phyloP scores from a whole-genome alignment of 2,113 vertebrate genomes.

The Pseudorectes ferrugineus region DNA sequence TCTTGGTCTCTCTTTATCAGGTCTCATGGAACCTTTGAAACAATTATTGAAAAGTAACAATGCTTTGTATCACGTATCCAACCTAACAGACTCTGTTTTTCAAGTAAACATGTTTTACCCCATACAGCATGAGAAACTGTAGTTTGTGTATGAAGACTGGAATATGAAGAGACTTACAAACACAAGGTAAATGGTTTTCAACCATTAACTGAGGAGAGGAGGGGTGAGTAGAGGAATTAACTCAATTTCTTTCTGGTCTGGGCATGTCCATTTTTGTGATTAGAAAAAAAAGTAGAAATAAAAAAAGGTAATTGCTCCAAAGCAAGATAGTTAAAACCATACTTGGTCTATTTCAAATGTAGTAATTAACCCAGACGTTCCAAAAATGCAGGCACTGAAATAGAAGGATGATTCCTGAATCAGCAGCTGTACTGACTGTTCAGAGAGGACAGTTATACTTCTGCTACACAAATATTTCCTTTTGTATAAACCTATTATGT shows the following conservation, averaged over 20 bases:
- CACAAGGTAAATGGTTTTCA: background rate
- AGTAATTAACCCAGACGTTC: background rate
- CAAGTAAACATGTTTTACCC: background rate
- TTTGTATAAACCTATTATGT: background rate
- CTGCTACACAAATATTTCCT: background rate
- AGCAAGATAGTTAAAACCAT: background rate
- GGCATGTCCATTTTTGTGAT: background rate
- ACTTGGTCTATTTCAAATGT: background rate
- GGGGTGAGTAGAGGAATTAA: background rate
- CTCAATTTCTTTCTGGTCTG: background rate
- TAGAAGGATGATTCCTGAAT: background rate
- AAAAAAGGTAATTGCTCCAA: background rate
- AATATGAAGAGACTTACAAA: background rate
- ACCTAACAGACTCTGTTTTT: background rate
- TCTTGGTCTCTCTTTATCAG: background rate
- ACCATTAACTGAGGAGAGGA: background rate
- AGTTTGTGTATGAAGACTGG: background rate
- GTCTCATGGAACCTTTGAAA: background rate
- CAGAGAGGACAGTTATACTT: background rate
- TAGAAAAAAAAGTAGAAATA: background rate
- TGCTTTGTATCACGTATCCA: background rate
- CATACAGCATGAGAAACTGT: background rate
- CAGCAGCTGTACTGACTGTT: background rate
- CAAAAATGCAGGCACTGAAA: background rate
- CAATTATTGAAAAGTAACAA: background rate